Evolutionary conservation across 2,888 invertebrate genomes (phyloP), one percentile per base, ranked within the genome.

Genomic region (Stenotaenia linearis): DNA sequence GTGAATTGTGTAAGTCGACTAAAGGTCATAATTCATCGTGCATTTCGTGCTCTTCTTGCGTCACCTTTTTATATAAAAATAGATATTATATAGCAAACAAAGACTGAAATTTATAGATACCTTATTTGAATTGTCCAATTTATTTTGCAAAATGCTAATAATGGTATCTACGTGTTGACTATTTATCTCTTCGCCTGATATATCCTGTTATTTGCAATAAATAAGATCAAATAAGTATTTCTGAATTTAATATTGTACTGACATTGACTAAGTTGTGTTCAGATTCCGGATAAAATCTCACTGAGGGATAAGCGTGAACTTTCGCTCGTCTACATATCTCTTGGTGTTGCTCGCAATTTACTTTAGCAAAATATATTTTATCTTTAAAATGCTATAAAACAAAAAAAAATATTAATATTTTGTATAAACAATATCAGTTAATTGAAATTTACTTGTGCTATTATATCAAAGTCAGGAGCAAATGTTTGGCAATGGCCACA

Each of bases 391-490:
- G 81, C 86, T 86, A 81, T 15, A 83, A 81, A 61, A 28, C 12
- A 32, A 79, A 79, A 76, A 78, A 77, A 69, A 75, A 25, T 35
- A 77, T 37, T 40, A 32, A 7, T 18, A 12, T 28, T n/a, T 76
- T 76, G 30, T 7, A 10, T 12, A n/a, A 3, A 18, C 7, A 9
- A 9, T 15, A 28, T 21, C 76, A 76, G 25, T 76, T n/a, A 30
- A 9, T 32, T 10, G 4, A 76, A 76, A 80, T 81, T 83, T 85
- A 91, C 92, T 87, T 89, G 87, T 12, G 92, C 90, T 75, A 91
- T 88, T 82, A 88, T 87, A 82, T 90, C 89, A 86, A 91, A 92
- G 82, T 91, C 90, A 1, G 92, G 91, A 81, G 91, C 91, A 85
- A 92, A 90, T 81, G 88, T 87, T 81, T 90, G 88, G 83, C 92